A percentile compares a stretch with the other conserved stretches of the same genome.
Evolutionary conservation across 2,888 invertebrate species (phyloP).

Genomic region (Diplolepis rosae): DNA sequence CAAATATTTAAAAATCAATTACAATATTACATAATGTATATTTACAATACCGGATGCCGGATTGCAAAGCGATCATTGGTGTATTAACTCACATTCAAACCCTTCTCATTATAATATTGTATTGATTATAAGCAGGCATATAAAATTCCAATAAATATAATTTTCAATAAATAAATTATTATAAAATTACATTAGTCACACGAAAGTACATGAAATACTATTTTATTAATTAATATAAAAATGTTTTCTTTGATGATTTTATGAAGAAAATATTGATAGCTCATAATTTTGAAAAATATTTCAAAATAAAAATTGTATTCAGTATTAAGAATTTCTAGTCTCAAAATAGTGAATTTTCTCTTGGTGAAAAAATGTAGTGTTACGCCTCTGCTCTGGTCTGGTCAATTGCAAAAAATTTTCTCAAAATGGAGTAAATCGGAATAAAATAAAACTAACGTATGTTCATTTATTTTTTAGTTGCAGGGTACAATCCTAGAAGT

Average conservation of each 20-base stretch:
- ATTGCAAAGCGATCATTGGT: background rate
- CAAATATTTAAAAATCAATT: background rate
- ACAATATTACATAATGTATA: conserved; percentile 13
- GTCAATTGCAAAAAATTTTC: conserved; percentile 5
- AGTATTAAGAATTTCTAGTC: too few relatives aligned
- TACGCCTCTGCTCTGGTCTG: background rate
- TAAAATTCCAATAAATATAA: too few relatives aligned
- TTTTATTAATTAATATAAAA: too few relatives aligned
- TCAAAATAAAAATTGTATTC: too few relatives aligned
- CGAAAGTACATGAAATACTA: too few relatives aligned
- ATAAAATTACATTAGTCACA: too few relatives aligned
- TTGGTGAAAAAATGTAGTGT: background rate
- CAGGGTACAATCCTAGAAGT: background rate
- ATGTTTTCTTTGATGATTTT: too few relatives aligned
- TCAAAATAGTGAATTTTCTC: too few relatives aligned
- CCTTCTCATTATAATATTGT: background rate
- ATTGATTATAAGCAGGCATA: too few relatives aligned
- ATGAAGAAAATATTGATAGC: too few relatives aligned
- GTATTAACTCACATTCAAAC: background rate
- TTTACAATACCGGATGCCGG: conserved; percentile 4
- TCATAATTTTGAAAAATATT: too few relatives aligned
- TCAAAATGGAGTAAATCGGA: background rate
- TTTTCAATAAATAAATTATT: too few relatives aligned
- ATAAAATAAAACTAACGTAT: background rate
- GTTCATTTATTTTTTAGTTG: background rate